phyloP scores from a whole-genome alignment of 2,113 vertebrate species.

The Bubo blakistoni region DNA sequence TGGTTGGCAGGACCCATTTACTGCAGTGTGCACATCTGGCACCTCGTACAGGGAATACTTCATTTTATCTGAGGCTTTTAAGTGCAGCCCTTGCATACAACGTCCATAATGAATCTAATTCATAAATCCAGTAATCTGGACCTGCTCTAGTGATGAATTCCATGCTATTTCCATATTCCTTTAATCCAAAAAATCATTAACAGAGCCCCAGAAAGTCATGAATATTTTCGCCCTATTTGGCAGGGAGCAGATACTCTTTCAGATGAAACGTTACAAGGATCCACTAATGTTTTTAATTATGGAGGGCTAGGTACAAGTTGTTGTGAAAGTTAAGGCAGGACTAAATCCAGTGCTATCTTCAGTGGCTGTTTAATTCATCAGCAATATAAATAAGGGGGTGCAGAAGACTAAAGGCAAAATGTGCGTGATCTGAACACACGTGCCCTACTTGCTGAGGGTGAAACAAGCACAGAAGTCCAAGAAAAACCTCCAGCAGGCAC shows the following conservation, averaged over 20 bases:
- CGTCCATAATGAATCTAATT: neutral
- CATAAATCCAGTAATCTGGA: neutral
- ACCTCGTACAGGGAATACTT: neutral
- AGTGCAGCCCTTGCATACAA: neutral
- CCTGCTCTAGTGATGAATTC: neutral
- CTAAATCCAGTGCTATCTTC: neutral
- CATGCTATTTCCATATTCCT: neutral
- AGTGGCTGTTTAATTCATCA: neutral
- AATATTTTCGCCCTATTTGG: neutral
- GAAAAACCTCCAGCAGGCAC: neutral
- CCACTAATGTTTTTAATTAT: constrained; percentile 66
- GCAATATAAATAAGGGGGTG: neutral
- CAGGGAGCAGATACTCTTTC: constrained; percentile 3
- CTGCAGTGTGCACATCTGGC: neutral
- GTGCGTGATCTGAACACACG: neutral
- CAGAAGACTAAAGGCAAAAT: neutral
- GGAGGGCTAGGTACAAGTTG: neutral
- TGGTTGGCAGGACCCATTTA: neutral
- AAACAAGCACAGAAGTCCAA: neutral
- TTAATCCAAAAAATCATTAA: constrained; percentile 6
- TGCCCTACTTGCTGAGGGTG: neutral
- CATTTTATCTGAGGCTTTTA: neutral
- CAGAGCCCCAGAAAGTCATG: neutral
- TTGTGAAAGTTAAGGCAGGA: neutral
- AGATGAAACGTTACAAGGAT: neutral